Evolutionary conservation across 2,797 vertebrate genomes (phyloP).

Genomic region (Lacerta bilineata): DNA sequence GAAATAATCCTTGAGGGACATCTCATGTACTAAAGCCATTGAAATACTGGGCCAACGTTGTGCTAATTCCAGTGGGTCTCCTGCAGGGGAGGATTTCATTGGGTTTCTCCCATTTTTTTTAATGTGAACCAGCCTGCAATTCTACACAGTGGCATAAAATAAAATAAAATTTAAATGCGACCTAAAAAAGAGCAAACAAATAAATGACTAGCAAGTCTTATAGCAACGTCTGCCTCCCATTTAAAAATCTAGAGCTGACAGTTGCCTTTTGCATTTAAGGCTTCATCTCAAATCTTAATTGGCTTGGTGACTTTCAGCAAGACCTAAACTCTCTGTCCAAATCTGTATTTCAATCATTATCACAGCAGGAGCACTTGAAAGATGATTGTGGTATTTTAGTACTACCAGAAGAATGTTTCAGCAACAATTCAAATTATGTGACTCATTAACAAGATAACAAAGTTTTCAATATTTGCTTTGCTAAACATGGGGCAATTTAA

Average conservation of each 20-base stretch:
- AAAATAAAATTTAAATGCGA: conserved; percentile 48
- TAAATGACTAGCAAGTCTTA: conserved; percentile 3
- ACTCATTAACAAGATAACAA: conserved; percentile 23
- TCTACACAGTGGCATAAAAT: not conserved
- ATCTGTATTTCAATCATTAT: conserved; percentile 32
- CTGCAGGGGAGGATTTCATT: not conserved
- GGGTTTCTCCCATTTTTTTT: not conserved
- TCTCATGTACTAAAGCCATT: not conserved
- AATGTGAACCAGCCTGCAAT: not conserved
- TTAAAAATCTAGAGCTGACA: not conserved
- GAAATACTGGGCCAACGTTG: not conserved
- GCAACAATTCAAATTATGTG: conserved; percentile 25
- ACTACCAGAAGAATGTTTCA: not conserved
- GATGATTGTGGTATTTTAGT: not conserved
- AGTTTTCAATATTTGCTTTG: conserved; percentile 43
- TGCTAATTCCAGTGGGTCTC: not conserved
- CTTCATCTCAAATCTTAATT: conserved; percentile 43
- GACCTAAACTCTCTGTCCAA: conserved; percentile 39
- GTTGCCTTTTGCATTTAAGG: conserved; percentile 32
- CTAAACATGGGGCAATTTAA: conserved; percentile 41
- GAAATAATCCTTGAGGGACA: not conserved
- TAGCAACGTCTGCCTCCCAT: not conserved
- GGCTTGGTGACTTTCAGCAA: conserved; percentile 30
- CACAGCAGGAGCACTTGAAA: rapidly evolving
- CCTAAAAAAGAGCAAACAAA: conserved; percentile 10